Conservation (phyloP, 2,797 vertebrate species). For the Ctenopoma multispine region DNA sequence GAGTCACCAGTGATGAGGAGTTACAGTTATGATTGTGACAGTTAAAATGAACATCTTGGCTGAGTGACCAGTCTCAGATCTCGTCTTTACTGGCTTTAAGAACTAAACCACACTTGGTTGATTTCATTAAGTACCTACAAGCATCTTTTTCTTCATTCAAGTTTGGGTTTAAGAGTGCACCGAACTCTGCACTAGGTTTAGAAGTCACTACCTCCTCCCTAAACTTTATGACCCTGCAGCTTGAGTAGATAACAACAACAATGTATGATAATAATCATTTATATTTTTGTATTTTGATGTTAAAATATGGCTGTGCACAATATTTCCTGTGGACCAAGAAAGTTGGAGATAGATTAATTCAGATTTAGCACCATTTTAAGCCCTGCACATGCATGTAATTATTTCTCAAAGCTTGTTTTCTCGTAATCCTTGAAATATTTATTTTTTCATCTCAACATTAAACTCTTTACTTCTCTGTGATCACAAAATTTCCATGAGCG, state of each 20-base stretch:
- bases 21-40: conserved; percentile 43
- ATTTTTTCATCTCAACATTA: conserved; percentile 49
- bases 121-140: conserved; percentile 10
- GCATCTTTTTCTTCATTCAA: neutral
- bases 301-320: conserved; percentile 12
- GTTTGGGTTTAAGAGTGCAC: neutral
- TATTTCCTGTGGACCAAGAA: conserved; percentile 10
- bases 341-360: conserved; percentile 15
- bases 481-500: conserved; percentile 40
- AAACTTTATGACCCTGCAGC: neutral
- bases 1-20: conserved; percentile 46
- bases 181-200: neutral
- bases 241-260: neutral
- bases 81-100: conserved; percentile 17
- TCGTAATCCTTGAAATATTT: conserved; percentile 41
- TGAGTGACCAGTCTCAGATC: conserved; percentile 27
- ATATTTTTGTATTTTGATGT: conserved; percentile 10
- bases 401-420: conserved; percentile 40
- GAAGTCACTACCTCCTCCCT: neutral
- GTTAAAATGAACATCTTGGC: conserved; percentile 40
- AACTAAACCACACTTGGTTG: too few species aligned
- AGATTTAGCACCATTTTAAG: conserved; percentile 17
- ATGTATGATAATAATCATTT: neutral
- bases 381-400: conserved; percentile 41
- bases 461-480: conserved; percentile 34